Evolutionary conservation across 2,113 vertebrate genomes (phyloP), one percentile per base, ranked within the genome.

Genomic region (Megaptera novaeangliae): DNA sequence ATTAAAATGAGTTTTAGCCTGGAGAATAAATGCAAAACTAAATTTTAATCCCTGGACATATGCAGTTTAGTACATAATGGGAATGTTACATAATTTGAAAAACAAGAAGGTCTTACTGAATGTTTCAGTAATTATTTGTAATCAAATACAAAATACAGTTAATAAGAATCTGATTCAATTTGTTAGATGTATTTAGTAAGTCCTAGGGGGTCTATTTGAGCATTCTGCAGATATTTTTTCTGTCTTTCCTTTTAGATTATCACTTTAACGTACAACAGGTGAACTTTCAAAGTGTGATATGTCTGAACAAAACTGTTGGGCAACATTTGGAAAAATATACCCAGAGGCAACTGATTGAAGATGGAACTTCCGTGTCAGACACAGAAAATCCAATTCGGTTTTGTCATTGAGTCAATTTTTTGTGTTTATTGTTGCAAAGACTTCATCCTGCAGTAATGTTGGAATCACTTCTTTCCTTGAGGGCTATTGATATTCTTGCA

Each of bases 361-460:
- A 92, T 55, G 63, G 91, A 85, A 44, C 86, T 96, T 96, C 41
- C 2, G 6, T 95, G 95, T 97, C 95, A 98, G 72, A 98, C 78
- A 91, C 17, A 1, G 7, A 72, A 88, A 97, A 71, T 97, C 64
- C 27, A 97, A 77, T 55, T 94, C 59, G 21, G 86, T 97, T 98
- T 97, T 94, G 69, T 75, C 82, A 25, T 15, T 83, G 20, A 97
- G 31, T 66, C 89, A 59, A 88, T 52, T 96, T 93, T 95, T 77
- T 78, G 71, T 92, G 44, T 89, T 98, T 95, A 83, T 57, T 27
- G 10, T 96, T 77, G 72, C 80, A 92, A 93, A 86, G n/a, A 94
- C 29, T 89, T 85, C 18, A 90, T 25, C 36, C 17, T 93, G 13
- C 39, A 59, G 59, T 74, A 31, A 83, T 29, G 46, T 12, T 59